Percentiles rank a stretch among this genome's conserved stretches.
These are phyloP conservation scores for Tolypeutes matacus DNA, from an alignment of 2,797 vertebrate species.

Conservation along the genomic window DNA sequence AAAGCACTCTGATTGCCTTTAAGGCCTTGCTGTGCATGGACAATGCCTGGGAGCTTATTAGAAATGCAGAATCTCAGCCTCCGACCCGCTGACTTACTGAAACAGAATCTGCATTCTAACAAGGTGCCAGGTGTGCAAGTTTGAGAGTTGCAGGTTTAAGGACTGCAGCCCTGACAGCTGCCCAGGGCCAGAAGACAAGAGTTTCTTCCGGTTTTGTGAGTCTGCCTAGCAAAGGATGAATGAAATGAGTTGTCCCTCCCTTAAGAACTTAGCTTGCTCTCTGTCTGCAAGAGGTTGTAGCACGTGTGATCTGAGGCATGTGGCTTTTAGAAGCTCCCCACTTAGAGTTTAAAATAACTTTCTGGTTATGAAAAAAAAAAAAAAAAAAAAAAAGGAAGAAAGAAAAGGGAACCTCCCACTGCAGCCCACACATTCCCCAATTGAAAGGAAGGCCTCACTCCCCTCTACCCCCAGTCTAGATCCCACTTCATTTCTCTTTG, in stretches of 20 bases:
- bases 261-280: not conserved
- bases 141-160: not conserved
- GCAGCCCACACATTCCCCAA: constrained; percentile 32
- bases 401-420: constrained; percentile 62
- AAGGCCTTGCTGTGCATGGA: not conserved
- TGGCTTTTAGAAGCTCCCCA: constrained; percentile 72
- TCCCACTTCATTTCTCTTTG: not conserved
- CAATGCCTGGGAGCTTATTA: not conserved
- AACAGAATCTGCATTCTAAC: not conserved
- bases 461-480: not conserved
- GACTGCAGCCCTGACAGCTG: not conserved
- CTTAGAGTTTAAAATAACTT: constrained; percentile 78
- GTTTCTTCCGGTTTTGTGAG: not conserved
- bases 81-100: not conserved
- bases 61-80: not conserved
- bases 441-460: not conserved
- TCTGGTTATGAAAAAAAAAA: constrained; percentile 31
- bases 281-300: not conserved
- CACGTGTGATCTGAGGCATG: not conserved
- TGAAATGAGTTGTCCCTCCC: not conserved
- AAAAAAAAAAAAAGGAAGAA: not conserved
- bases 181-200: not conserved
- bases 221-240: not conserved
- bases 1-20: not conserved
- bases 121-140: not conserved